Evolutionary conservation across 2,888 invertebrate species (phyloP).

Genomic region (Dione vanillae): DNA sequence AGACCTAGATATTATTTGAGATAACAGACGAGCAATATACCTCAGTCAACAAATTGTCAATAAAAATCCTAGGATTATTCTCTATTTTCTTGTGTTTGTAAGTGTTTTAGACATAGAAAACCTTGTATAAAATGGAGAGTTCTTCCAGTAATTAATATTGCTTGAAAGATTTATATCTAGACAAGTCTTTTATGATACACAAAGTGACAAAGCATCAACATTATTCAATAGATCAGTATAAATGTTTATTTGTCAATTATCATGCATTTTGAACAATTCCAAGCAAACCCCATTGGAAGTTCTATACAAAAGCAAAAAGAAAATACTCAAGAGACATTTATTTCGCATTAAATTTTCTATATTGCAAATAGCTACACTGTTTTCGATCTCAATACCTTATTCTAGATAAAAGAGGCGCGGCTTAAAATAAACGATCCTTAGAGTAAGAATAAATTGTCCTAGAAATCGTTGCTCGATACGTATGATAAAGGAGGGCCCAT

Average conservation of each 20-base stretch:
- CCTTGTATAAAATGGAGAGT: too few species aligned
- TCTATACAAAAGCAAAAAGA: not conserved
- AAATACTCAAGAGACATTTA: not conserved
- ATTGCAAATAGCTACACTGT: conserved; percentile 13
- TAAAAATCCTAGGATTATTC: too few species aligned
- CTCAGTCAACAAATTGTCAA: too few species aligned
- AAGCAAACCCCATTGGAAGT: not conserved
- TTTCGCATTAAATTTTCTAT: not conserved
- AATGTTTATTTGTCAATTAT: not conserved
- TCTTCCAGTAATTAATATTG: too few species aligned
- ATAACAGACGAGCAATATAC: too few species aligned
- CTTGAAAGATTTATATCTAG: too few species aligned
- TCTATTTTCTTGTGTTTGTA: too few species aligned
- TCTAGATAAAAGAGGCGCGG: conserved; percentile 3
- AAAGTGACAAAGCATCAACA: not conserved
- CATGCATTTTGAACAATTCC: not conserved
- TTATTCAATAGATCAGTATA: not conserved
- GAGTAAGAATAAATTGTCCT: conserved; percentile 20
- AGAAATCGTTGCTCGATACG: conserved; percentile 7
- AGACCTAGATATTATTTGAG: too few species aligned
- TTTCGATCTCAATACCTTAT: conserved; percentile 3
- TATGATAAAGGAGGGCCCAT: conserved; percentile 23
- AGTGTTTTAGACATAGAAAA: too few species aligned
- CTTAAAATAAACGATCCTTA: conserved; percentile 20
- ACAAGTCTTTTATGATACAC: too few species aligned